Percentiles rank a stretch among this genome's conserved stretches.
phyloP scores from a whole-genome alignment of 2,113 vertebrate species.

The Zapornia atra region DNA sequence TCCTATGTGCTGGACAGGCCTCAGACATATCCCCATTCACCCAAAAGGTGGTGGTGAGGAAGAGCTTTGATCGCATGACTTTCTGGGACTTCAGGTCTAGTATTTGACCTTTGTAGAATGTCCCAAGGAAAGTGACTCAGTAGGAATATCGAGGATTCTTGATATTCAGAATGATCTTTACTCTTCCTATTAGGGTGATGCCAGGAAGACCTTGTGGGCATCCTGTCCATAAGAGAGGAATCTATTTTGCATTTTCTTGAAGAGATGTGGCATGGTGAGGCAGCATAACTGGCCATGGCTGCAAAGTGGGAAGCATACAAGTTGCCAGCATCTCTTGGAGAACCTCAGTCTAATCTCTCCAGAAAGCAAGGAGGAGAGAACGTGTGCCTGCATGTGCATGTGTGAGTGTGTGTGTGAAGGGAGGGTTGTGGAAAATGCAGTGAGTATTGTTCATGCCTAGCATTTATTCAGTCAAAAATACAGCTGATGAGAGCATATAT shows the following conservation, averaged over 20 bases:
- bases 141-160: background rate
- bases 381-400: rapidly evolving
- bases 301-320: background rate
- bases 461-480: background rate
- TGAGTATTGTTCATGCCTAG: background rate
- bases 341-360: background rate
- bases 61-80: background rate
- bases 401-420: background rate
- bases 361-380: background rate
- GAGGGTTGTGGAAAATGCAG: background rate
- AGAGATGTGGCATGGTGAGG: background rate
- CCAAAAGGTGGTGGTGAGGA: background rate
- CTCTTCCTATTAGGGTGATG: background rate
- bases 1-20: background rate
- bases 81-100: background rate
- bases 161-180: background rate
- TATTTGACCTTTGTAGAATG: background rate
- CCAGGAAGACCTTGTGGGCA: background rate
- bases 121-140: background rate
- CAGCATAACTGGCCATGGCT: background rate
- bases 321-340: background rate
- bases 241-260: background rate
- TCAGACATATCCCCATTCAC: background rate
- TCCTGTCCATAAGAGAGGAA: background rate
- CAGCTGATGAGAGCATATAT: background rate